These are phyloP conservation scores for Eristalinus sepulchralis DNA, from an alignment of 2,888 invertebrate genomes.

Conservation along the genomic window DNA sequence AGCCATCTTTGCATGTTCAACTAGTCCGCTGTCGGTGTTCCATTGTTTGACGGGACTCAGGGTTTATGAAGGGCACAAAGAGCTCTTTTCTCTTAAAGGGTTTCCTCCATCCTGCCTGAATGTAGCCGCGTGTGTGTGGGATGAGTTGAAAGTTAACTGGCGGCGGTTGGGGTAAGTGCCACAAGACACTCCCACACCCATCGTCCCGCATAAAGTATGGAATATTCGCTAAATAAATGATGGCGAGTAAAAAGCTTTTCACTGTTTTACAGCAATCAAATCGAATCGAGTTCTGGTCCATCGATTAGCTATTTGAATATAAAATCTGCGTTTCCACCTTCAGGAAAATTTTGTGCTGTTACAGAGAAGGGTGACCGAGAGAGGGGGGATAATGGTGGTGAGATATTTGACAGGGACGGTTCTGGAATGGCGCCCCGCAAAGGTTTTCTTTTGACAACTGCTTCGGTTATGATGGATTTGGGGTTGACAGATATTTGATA, in stretches of 20 bases:
- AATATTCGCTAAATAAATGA: conserved; percentile 55
- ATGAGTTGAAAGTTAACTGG: neutral
- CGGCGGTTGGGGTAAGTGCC: conserved; percentile 1
- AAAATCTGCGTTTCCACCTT: conserved; percentile 39
- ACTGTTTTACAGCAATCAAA: conserved; percentile 56
- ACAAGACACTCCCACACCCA: conserved; percentile 14
- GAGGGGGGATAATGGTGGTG: neutral
- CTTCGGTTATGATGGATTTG: neutral
- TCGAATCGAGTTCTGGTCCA: conserved; percentile 45
- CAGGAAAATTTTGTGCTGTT: neutral
- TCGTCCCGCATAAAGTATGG: conserved; percentile 40
- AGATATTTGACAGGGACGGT: neutral
- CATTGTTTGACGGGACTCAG: conserved; percentile 68
- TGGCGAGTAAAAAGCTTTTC: conserved; percentile 57
- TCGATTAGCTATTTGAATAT: conserved; percentile 48
- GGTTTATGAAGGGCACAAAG: conserved; percentile 65
- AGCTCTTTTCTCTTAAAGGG: conserved; percentile 46
- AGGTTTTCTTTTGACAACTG: neutral
- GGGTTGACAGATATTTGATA: neutral
- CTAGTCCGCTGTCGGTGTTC: conserved; percentile 39
- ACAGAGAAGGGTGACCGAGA: neutral
- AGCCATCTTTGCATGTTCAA: conserved; percentile 47
- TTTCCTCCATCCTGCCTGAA: neutral
- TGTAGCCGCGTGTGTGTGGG: neutral
- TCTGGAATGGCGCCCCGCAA: neutral